Base-by-base conservation (phyloP, 2,113 vertebrate species). In the Apistogramma diplotaenia region DNA sequence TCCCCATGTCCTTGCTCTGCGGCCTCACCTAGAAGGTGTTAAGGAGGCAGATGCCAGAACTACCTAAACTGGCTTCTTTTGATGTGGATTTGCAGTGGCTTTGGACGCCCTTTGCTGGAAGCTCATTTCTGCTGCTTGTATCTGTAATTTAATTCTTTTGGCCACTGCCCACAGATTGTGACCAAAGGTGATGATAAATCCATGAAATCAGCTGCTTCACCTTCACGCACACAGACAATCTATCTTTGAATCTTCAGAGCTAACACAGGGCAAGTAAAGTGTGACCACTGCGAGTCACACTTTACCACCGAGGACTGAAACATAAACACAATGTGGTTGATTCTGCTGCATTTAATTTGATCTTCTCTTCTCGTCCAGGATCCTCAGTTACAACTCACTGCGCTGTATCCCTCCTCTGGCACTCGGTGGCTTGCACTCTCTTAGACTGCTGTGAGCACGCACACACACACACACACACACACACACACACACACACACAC, bases 371-470 rank as follows among this genome's bases (percentile, higher is more conserved):
- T 70, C 43, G 59, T 73, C 0, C 94, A 99, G 98, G 92, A 99
- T 99, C 83, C 97, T 99, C 91, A 99, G 98, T 85, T 99, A 99
- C 94, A 99, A 99, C 37, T 95, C 97, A 11, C 95, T 99, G 16
- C 96, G 94, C 86, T 99, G 98, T 80, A 97, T 99, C 87, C 98
- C 98, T n/a, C 87, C 94, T 0, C 94, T 97, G 82, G 97, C 98
- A 6, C 97, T 99, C 18, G 93, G 96, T 12, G 98, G 98, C 12
- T 96, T 99, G 78, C 95, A 92, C 37, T 98, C 98, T 2, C 96
- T 99, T 49, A 95, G 98, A 10, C 95, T 99, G 89, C 96, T 99
- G 98, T 99, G 90, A 97, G 97, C 43, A 6, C 35, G 5, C 57
- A 55, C 81, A 72, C 84, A 75, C 76, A 74, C 71, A 76, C 82